These are phyloP conservation scores for Eupithecia dodoneata DNA, from an alignment of 2,888 invertebrate species.

Conservation along the genomic window DNA sequence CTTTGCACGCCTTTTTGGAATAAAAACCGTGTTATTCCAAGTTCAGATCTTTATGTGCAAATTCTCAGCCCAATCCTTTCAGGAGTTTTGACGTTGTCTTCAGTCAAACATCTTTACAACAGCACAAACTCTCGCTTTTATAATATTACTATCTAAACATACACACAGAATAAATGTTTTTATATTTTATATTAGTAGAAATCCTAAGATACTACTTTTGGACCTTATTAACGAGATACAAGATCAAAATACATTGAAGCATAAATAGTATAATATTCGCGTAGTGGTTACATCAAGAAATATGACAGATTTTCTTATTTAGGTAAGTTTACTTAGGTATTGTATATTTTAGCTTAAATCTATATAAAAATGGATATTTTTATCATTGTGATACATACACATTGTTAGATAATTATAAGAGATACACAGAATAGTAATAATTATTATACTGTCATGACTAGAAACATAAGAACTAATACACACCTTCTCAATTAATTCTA, in stretches of 20 bases:
- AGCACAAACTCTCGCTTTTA: no score
- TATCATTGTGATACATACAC: neutral
- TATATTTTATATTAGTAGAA: conserved; percentile 22
- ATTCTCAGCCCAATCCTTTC: no score
- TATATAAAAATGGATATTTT: neutral
- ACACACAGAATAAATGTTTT: neutral
- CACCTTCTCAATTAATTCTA: conserved; percentile 7
- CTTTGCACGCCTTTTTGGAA: neutral
- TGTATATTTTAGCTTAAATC: neutral
- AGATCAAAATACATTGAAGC: conserved; percentile 12
- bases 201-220: conserved; percentile 18
- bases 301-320: neutral
- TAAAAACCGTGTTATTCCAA: neutral
- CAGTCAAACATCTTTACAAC: no score
- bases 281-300: neutral
- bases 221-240: conserved; percentile 30
- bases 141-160: neutral
- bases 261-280: neutral
- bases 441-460: conserved; percentile 44
- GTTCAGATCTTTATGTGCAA: no score
- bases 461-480: conserved; percentile 29
- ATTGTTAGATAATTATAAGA: neutral
- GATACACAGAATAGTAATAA: conserved; percentile 5
- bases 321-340: neutral
- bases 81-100: no score